Evolutionary conservation across 2,113 vertebrate genomes (phyloP).

Genomic region (Cyphomyrus discorhynchus): DNA sequence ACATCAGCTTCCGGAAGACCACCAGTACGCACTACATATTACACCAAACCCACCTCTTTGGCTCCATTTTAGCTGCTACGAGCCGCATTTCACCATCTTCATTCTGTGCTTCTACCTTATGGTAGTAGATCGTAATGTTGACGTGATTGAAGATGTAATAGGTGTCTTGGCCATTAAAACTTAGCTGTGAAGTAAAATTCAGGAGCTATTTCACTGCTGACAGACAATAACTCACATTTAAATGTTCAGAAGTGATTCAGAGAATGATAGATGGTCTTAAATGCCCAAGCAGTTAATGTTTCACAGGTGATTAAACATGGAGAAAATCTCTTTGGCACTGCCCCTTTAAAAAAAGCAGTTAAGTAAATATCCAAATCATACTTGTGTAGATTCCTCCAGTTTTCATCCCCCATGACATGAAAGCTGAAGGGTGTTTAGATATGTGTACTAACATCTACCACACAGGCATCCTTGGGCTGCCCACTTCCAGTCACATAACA

Average conservation of each 20-base stretch:
- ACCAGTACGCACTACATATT: background rate
- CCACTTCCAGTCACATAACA: slow-evolving; percentile 82
- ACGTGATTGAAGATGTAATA: slow-evolving; percentile 95
- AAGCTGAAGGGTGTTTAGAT: background rate
- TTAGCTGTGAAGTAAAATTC: slow-evolving; percentile 58
- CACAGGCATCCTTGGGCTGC: slow-evolving; percentile 81
- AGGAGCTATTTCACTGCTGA: background rate
- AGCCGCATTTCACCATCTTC: slow-evolving; percentile 72
- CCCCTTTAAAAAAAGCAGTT: background rate
- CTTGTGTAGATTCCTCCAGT: background rate
- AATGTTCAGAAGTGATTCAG: background rate
- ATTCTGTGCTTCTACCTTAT: slow-evolving; percentile 78
- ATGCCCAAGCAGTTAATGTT: background rate
- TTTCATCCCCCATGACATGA: background rate
- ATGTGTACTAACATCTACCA: slow-evolving; percentile 74
- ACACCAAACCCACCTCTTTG: slow-evolving; percentile 69
- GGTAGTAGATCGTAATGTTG: slow-evolving; percentile 83
- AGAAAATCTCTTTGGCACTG: background rate
- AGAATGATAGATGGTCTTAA: background rate
- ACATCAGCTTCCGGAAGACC: background rate
- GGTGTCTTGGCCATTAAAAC: slow-evolving; percentile 79
- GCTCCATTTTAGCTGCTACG: slow-evolving; percentile 90
- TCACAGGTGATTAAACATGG: background rate
- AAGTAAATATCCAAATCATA: background rate
- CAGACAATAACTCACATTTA: background rate